Base-by-base conservation (phyloP, 92 coral and sea anemone species). In the Montipora capitata region DNA sequence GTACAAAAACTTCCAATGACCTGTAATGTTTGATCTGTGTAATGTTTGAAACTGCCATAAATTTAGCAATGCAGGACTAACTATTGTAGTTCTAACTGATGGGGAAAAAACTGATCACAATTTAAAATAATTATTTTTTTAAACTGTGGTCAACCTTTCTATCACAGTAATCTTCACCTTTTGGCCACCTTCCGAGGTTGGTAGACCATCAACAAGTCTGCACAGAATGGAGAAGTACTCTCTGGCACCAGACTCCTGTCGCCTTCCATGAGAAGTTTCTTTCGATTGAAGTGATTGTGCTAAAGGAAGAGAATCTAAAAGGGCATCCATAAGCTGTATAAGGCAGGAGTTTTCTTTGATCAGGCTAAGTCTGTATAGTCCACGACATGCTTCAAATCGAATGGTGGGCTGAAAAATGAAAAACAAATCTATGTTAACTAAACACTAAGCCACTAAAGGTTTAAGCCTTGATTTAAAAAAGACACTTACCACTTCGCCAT, bases 171-270 rank as follows among this genome's bases (percentile, higher is more conserved):
- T 11, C 48, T 45, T 0, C 76, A 97, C 99, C 96, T 98, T 95
- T 76, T 87, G 89, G 51, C 96, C 98, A 12, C 86, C 96, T 66
- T 92, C 85, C 82, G 86, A 88, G 11, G 96, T 75, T 4, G 98
- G 99, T 11, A 98, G 78, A 35, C 98, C 95, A 85, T 98, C 99
- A 65, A 98, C 99, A 70, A 98, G 94, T 74, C 98, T 87, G 38
- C 98, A 91, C 3, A 98, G 90, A 67, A 98, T 91, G 3, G 96
- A 68, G 52, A 98, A 98, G 82, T 94, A 98, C 67, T 98, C 99
- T 59, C 96, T 88, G n/a, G 98, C 94, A 79, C 96, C 90, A 17
- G 99, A 94, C 63, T 96, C 99, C 41, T 88, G 86, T 9, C 89
- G 82, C 66, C 94, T 82, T 9, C 81, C 92, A 61, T 71, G 98